phyloP scores from a whole-genome alignment of 2,888 invertebrate genomes.

The Chrysina gloriosa region DNA sequence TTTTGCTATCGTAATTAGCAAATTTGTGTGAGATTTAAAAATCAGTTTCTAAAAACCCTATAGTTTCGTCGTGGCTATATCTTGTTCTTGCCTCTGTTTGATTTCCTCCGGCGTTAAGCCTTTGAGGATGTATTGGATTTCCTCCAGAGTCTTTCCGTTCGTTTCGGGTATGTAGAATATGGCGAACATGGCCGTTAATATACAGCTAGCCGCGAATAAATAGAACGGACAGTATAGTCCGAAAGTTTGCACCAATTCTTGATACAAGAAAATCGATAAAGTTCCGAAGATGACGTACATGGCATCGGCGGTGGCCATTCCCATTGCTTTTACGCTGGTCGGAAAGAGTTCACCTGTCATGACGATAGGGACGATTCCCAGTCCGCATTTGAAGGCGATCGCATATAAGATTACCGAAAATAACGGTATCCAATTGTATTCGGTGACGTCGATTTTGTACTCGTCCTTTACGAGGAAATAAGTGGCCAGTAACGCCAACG shows the following conservation, averaged over 20 bases:
- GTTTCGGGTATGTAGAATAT: conserved; percentile 60
- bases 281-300: conserved; percentile 59
- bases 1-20: too few relatives aligned
- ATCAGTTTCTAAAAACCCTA: neutral
- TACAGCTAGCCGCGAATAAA: conserved; percentile 57
- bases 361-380: conserved; percentile 62
- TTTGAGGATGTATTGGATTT: conserved; percentile 62
- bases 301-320: conserved; percentile 61
- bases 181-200: conserved; percentile 58
- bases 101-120: conserved; percentile 46
- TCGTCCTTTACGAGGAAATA: conserved; percentile 58
- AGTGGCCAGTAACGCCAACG: conserved; percentile 57
- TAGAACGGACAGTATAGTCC: conserved; percentile 61
- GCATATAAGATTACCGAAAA: conserved; percentile 59
- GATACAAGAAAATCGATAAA: conserved; percentile 58
- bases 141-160: conserved; percentile 61
- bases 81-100: conserved; percentile 11
- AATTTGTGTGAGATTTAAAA: neutral
- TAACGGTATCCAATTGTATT: conserved; percentile 61
- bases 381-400: conserved; percentile 59
- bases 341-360: conserved; percentile 63
- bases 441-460: conserved; percentile 51
- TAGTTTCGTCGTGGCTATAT: conserved; percentile 17
- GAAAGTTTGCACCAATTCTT: conserved; percentile 51
- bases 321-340: conserved; percentile 62